These are phyloP conservation scores for Mormyrus iriodes DNA, from an alignment of 2,113 vertebrate species.

Conservation along the genomic window DNA sequence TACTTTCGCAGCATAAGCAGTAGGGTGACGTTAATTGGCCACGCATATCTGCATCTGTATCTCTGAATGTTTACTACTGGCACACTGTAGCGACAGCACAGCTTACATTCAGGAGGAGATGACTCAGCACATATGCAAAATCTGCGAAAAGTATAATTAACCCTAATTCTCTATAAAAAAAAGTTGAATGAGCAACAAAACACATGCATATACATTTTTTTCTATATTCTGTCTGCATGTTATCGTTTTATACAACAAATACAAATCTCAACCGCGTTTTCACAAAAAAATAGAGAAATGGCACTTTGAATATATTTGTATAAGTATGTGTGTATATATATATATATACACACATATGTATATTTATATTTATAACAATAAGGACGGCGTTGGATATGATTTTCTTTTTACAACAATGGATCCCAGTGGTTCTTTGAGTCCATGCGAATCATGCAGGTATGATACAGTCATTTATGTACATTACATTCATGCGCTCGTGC, in stretches of 20 bases:
- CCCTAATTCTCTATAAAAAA: slow-evolving; percentile 60
- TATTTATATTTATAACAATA: slow-evolving; percentile 57
- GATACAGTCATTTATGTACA: slow-evolving; percentile 94
- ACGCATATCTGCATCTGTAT: slow-evolving; percentile 77
- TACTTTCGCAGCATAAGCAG: slow-evolving; percentile 79
- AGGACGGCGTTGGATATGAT: slow-evolving; percentile 50
- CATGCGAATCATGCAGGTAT: slow-evolving; percentile 99
- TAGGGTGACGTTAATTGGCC: slow-evolving; percentile 83
- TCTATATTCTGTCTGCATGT: slow-evolving; percentile 39
- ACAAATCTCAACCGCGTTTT: slow-evolving; percentile 83
- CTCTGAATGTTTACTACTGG: slow-evolving; percentile 79
- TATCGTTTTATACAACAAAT: slow-evolving; percentile 72
- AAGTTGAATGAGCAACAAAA: slow-evolving; percentile 58
- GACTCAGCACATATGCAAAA: slow-evolving; percentile 70
- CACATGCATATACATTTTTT: slow-evolving; percentile 69
- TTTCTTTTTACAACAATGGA: slow-evolving; percentile 58
- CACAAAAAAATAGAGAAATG: slow-evolving; percentile 92
- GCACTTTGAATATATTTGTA: slow-evolving; percentile 85
- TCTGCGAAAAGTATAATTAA: slow-evolving; percentile 63
- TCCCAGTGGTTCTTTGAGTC: slow-evolving; percentile 82
- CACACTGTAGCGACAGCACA: slow-evolving; percentile 83
- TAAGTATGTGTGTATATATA: slow-evolving; percentile 56
- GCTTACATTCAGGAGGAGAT: slow-evolving; percentile 90
- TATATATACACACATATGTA: slow-evolving; percentile 57
- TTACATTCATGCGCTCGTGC: slow-evolving; percentile 99